A percentile compares a stretch with the other conserved stretches of the same genome.
These are phyloP conservation scores for Heptranchias perlo DNA, from an alignment of 2,113 vertebrate genomes.

Conservation along the genomic window DNA sequence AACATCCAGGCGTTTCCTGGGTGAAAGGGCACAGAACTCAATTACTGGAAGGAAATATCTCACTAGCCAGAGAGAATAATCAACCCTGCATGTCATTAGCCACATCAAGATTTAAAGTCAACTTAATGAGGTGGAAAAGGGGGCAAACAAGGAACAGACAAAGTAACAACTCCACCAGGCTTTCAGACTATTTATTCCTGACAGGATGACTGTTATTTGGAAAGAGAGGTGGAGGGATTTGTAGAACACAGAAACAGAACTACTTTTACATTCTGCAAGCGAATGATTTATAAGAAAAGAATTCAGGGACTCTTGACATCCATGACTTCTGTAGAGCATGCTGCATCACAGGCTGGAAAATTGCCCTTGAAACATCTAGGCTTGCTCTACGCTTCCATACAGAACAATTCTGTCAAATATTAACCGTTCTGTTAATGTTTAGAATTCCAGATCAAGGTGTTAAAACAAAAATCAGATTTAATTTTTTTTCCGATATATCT, in stretches of 20 bases:
- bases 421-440: slow-evolving; percentile 66
- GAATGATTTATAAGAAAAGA: slow-evolving; percentile 46
- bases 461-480: slow-evolving; percentile 39
- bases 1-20: slow-evolving; percentile 49
- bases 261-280: not conserved
- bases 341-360: slow-evolving; percentile 40
- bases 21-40: slow-evolving; percentile 61
- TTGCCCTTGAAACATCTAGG: slow-evolving; percentile 44
- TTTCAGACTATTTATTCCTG: slow-evolving; percentile 31
- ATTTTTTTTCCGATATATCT: not conserved
- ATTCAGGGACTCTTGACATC: slow-evolving; percentile 40
- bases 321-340: slow-evolving; percentile 23
- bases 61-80: slow-evolving; percentile 57
- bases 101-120: slow-evolving; percentile 49
- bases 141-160: slow-evolving; percentile 35
- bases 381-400: slow-evolving; percentile 44
- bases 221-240: slow-evolving; percentile 14
- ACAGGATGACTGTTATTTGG: slow-evolving; percentile 25
- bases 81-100: slow-evolving; percentile 48
- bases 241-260: not conserved
- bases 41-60: slow-evolving; percentile 67
- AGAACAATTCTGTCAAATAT: slow-evolving; percentile 60
- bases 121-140: slow-evolving; percentile 49
- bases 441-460: slow-evolving; percentile 44
- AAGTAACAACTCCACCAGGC: slow-evolving; percentile 23